Evolutionary conservation across 1,140 invertebrate genomes (phyloP), one percentile per base, ranked within the genome.

Genomic region (Colletes latitarsis): DNA sequence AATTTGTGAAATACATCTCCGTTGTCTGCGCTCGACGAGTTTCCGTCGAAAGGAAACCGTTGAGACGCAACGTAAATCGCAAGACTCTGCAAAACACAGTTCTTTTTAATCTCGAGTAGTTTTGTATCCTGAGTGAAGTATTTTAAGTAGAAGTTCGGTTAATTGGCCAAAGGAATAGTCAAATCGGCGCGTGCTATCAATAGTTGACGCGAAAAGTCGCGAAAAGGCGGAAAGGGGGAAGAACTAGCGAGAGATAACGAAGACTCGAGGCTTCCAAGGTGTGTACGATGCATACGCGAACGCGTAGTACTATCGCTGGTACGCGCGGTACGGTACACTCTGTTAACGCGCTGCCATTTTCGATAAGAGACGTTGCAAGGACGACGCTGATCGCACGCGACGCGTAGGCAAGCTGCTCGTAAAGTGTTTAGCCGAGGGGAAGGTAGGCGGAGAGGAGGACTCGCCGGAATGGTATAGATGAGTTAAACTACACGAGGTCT

Each of bases 371-470:
- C 84, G 88, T 88, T 86, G 83, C 89, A 85, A 84, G 85, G 88
- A 89, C 90, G 92, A 93, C 92, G 91, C 90, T 93, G 91, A 93
- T 92, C 91, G 90, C 77, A 68, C 83, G 85, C 90, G 92, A 93
- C 92, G 90, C 90, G 82, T 89, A 92, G 91, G 90, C 92, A 92
- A 92, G 90, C 92, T 91, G 91, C 92, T 92, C 91, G 89, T 93
- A 93, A 93, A 93, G 91, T 92, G 92, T 93, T 93, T 93, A 93
- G 93, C 89, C 89, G 90, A 91, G 90, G 92, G 91, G 89, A 90
- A 89, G 88, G 89, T 70, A 62, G 77, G 83, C 78, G 82, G 84
- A 86, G 88, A 81, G 82, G 83, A 83, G 78, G 89, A 87, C 77
- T 81, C 81, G 68, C 57, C 76, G 77, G 87, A 84, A 89, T 82